Percentiles rank a stretch among this genome's conserved stretches.
Conservation (phyloP, 2,113 vertebrate genomes). For the Mystacornis crossleyi region DNA sequence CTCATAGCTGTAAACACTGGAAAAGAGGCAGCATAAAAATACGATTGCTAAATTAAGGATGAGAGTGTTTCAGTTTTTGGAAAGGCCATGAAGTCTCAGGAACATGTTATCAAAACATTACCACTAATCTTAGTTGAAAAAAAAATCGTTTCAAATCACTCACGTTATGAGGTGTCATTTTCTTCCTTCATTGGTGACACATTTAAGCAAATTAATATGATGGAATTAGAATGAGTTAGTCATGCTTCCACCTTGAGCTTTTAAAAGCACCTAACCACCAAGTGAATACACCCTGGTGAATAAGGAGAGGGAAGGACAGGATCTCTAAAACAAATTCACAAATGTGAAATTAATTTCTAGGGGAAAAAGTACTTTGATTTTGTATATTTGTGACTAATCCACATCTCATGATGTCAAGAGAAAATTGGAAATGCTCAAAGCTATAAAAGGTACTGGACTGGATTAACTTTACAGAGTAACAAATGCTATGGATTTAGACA, state of each 20-base stretch:
- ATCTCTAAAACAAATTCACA: neutral
- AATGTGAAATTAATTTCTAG: neutral
- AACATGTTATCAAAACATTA: neutral
- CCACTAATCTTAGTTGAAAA: neutral
- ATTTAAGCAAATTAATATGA: neutral
- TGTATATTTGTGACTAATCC: neutral
- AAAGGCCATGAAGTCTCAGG: neutral
- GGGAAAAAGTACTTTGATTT: neutral
- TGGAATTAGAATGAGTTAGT: neutral
- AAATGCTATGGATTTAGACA: neutral
- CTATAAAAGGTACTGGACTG: neutral
- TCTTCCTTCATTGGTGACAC: neutral
- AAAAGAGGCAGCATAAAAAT: neutral
- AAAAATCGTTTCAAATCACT: neutral
- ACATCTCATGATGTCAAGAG: neutral
- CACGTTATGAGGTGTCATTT: neutral
- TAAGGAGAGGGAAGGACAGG: neutral
- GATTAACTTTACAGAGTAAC: neutral
- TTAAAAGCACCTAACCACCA: rapidly evolving
- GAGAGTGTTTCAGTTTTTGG: neutral
- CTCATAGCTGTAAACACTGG: neutral
- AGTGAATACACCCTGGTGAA: neutral
- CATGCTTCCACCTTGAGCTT: neutral
- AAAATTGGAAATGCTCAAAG: neutral
- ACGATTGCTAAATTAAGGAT: neutral